These are phyloP conservation scores for Chionoecetes opilio DNA, from an alignment of 1,140 invertebrate genomes.

Conservation along the genomic window DNA sequence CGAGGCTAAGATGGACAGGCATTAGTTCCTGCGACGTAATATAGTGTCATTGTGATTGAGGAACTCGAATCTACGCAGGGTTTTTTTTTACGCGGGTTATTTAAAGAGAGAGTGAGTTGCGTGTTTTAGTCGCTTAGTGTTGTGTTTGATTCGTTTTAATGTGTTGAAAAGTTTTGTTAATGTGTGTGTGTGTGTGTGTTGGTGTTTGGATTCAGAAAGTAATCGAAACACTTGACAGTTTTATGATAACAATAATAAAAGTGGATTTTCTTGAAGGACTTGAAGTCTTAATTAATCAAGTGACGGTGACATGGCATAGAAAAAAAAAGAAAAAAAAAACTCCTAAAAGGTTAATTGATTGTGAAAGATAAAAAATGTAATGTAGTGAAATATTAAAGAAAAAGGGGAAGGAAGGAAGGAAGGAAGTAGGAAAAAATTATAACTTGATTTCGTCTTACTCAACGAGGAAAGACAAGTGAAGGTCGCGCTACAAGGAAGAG, in stretches of 20 bases:
- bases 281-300: too few relatives aligned
- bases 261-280: too few relatives aligned
- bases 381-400: background rate
- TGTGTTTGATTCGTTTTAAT: background rate
- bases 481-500: background rate
- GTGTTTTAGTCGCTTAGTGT: background rate
- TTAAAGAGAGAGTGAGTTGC: background rate
- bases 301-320: too few relatives aligned
- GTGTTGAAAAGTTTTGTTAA: background rate
- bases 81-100: background rate
- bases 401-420: background rate
- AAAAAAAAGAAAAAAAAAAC: too few relatives aligned
- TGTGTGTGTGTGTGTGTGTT: background rate
- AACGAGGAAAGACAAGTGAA: background rate
- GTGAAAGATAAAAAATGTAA: too few relatives aligned
- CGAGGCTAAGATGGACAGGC: background rate
- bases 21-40: background rate
- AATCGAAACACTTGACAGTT: too few relatives aligned
- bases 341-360: too few relatives aligned
- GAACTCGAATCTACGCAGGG: too few relatives aligned
- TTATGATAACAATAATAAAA: too few relatives aligned
- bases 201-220: too few relatives aligned
- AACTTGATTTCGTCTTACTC: background rate
- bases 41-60: too few relatives aligned
- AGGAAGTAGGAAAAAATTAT: background rate